phyloP scores from a whole-genome alignment of 23 tunicate genomes.

The Trididemnum miniatum region DNA sequence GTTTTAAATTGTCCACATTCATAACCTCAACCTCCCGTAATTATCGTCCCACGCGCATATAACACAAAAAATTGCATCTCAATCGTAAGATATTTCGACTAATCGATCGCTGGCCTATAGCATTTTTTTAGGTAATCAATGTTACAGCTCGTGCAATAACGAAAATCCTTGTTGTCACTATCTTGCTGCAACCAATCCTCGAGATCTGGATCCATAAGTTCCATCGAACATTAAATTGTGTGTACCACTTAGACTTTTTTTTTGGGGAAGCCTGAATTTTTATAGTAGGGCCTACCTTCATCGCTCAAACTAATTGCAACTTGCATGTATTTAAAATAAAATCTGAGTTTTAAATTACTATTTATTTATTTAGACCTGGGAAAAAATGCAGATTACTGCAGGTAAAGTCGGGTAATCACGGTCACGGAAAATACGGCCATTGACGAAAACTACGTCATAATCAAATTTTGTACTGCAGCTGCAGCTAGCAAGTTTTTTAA shows the following conservation, averaged over 20 bases:
- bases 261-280: neutral
- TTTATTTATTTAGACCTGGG: neutral
- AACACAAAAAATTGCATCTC: no score
- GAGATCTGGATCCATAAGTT: slow-evolving; percentile 1
- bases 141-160: slow-evolving; percentile 7
- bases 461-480: no score
- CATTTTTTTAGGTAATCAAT: neutral
- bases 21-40: no score
- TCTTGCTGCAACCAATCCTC: slow-evolving; percentile 14
- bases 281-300: neutral
- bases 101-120: no score
- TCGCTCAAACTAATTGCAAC: slow-evolving; percentile 6
- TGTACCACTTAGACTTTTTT: slow-evolving; percentile 1
- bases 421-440: no score
- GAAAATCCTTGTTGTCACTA: slow-evolving; percentile 4
- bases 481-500: no score
- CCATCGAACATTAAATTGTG: slow-evolving; percentile 15
- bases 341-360: neutral
- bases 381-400: neutral
- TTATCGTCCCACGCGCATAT: no score
- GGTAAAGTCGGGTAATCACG: no score
- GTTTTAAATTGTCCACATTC: no score
- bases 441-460: no score
- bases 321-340: slow-evolving; percentile 1
- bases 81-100: no score